A percentile compares a stretch with the other conserved stretches of the same genome.
Conservation (phyloP, 2,888 invertebrate species). For the Himalopsyche tibetana region DNA sequence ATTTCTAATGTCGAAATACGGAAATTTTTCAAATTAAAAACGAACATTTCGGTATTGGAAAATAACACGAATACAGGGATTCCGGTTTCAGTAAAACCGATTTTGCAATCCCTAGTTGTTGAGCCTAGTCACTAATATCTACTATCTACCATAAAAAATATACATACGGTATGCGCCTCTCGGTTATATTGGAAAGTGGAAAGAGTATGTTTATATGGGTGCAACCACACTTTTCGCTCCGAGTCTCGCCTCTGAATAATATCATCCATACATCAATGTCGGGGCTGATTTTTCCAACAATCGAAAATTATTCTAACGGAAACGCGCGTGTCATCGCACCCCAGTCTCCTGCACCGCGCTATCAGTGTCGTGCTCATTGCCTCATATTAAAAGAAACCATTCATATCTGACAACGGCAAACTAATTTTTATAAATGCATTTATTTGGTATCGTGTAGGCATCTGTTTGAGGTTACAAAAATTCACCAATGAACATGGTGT, state of each 20-base stretch:
- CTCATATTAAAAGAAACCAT: background rate
- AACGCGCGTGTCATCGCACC: slow-evolving; percentile 65
- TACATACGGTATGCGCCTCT: background rate
- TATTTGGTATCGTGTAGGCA: too few relatives aligned
- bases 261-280: slow-evolving; percentile 66
- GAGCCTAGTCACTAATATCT: too few relatives aligned
- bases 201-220: slow-evolving; percentile 18
- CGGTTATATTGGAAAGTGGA: background rate
- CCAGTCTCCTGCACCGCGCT: slow-evolving; percentile 31
- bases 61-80: too few relatives aligned
- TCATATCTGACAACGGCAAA: background rate
- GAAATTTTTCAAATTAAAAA: too few relatives aligned
- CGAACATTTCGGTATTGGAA: too few relatives aligned
- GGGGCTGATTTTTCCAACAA: slow-evolving; percentile 66
- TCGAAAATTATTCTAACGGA: slow-evolving; percentile 66
- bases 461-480: too few relatives aligned
- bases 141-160: too few relatives aligned
- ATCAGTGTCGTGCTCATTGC: background rate
- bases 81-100: too few relatives aligned
- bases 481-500: too few relatives aligned
- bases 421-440: background rate
- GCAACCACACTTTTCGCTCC: slow-evolving; percentile 43
- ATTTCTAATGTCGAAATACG: too few relatives aligned
- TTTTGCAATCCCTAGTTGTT: too few relatives aligned
- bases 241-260: slow-evolving; percentile 64